Conservation (phyloP, 1,140 invertebrate species). For the Drosophila pruinosa region DNA sequence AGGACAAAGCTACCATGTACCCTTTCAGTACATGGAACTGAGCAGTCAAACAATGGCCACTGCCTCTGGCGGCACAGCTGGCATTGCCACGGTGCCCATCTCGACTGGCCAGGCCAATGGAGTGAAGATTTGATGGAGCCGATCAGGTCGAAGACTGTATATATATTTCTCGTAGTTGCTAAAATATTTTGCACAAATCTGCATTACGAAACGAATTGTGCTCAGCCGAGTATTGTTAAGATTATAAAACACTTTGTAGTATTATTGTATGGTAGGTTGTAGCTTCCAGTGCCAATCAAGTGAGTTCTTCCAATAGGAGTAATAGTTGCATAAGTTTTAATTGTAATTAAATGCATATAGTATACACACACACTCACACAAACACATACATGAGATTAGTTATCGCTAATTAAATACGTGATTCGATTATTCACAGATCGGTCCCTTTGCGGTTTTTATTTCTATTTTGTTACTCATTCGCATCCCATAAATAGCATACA, state of each 20-base stretch:
- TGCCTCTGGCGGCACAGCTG: slow-evolving; percentile 24
- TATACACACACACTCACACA: background rate
- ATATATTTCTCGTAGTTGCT: slow-evolving; percentile 35
- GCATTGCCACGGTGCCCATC: slow-evolving; percentile 6
- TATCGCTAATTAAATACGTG: background rate
- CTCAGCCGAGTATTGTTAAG: background rate
- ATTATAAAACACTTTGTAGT: slow-evolving; percentile 3
- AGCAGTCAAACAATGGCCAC: slow-evolving; percentile 11
- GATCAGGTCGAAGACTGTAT: slow-evolving; percentile 49
- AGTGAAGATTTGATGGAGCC: slow-evolving; percentile 49
- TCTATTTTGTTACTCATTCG: slow-evolving; percentile 10
- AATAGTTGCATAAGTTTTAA: slow-evolving; percentile 29
- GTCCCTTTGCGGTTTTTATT: slow-evolving; percentile 6
- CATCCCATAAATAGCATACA: background rate
- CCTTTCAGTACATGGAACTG: slow-evolving; percentile 90
- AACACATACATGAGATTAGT: background rate
- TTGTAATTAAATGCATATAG: slow-evolving; percentile 13
- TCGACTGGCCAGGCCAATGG: slow-evolving; percentile 36
- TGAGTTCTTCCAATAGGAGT: slow-evolving; percentile 61
- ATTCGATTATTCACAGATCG: background rate
- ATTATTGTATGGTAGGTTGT: slow-evolving; percentile 51
- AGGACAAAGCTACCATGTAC: slow-evolving; percentile 91
- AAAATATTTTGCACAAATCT: background rate
- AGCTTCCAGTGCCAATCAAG: slow-evolving; percentile 71
- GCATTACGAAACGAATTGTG: background rate